Conservation (phyloP, 2,113 vertebrate genomes). For the Craseonycteris thonglongyai region DNA sequence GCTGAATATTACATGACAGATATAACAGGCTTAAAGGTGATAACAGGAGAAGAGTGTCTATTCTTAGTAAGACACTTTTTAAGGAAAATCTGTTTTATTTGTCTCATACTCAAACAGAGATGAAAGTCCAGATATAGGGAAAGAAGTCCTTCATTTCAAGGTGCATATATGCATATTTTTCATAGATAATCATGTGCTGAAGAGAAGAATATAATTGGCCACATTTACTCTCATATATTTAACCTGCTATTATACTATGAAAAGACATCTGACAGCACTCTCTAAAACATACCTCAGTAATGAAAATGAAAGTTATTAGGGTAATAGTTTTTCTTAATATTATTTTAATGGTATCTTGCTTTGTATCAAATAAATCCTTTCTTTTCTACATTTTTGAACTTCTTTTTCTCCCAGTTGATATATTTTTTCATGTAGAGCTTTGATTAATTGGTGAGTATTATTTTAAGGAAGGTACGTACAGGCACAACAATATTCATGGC, state of each 20-base stretch:
- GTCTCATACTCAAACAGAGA: not conserved
- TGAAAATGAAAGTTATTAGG: not conserved
- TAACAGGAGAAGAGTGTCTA: not conserved
- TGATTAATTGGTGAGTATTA: not conserved
- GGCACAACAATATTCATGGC: fast-evolving
- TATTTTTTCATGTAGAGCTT: not conserved
- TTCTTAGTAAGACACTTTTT: not conserved
- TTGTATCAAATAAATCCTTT: not conserved
- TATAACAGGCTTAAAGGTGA: not conserved
- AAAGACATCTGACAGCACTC: not conserved
- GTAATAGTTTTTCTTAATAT: not conserved
- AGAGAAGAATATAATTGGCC: not conserved
- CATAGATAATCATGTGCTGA: not conserved
- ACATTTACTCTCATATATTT: not conserved
- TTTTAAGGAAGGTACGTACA: not conserved
- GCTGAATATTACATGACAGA: not conserved
- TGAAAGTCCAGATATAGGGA: not conserved
- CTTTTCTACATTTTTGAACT: not conserved
- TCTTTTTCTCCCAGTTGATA: not conserved
- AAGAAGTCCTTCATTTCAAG: not conserved
- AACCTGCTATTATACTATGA: not conserved
- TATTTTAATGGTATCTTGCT: not conserved
- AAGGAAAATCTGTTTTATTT: not conserved
- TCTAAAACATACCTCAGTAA: not conserved
- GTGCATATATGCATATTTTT: not conserved